Evolutionary conservation across 1,140 invertebrate species (phyloP).

Genomic region (Charaxes varanes): DNA sequence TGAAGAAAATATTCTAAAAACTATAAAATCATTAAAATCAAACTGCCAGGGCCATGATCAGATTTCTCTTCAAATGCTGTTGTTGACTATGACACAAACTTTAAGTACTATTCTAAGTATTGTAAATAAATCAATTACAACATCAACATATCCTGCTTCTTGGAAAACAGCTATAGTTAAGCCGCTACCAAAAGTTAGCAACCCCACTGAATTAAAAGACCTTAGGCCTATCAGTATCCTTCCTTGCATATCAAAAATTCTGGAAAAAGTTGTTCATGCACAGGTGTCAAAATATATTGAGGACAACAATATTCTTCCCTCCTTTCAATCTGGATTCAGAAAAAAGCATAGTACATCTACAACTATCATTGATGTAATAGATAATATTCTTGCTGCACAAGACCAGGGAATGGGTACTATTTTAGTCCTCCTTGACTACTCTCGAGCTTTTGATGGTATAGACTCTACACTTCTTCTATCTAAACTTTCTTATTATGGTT

Average conservation of each 20-base stretch:
- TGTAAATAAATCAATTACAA: slow-evolving; percentile 1
- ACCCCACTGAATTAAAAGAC: slow-evolving; percentile 6
- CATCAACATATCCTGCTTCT: slow-evolving; percentile 2
- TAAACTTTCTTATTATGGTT: slow-evolving; percentile 12
- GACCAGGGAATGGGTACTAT: slow-evolving; percentile 7
- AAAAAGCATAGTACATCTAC: slow-evolving; percentile 8
- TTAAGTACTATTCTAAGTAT: slow-evolving; percentile 2
- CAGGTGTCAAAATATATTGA: slow-evolving; percentile 4
- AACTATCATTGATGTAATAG: slow-evolving; percentile 5
- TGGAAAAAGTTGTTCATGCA: slow-evolving; percentile 4
- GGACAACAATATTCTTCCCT: slow-evolving; percentile 6
- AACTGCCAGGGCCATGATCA: neutral
- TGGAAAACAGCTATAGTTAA: slow-evolving; percentile 12
- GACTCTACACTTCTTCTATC: slow-evolving; percentile 1
- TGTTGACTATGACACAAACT: slow-evolving; percentile 1
- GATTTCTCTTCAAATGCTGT: slow-evolving; percentile 5
- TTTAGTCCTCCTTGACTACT: slow-evolving; percentile 11
- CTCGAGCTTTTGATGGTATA: slow-evolving; percentile 8
- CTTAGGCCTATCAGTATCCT: slow-evolving; percentile 6
- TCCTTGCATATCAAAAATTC: slow-evolving; percentile 7
- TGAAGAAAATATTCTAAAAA: slow-evolving; percentile 4
- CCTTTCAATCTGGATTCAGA: slow-evolving; percentile 7
- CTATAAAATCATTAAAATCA: slow-evolving; percentile 1
- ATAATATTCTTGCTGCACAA: slow-evolving; percentile 6
- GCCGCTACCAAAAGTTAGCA: slow-evolving; percentile 2